Percentiles rank a stretch among this genome's conserved stretches.
phyloP scores from a whole-genome alignment of 2,888 invertebrate genomes.

The Ceraclea dissimilis region DNA sequence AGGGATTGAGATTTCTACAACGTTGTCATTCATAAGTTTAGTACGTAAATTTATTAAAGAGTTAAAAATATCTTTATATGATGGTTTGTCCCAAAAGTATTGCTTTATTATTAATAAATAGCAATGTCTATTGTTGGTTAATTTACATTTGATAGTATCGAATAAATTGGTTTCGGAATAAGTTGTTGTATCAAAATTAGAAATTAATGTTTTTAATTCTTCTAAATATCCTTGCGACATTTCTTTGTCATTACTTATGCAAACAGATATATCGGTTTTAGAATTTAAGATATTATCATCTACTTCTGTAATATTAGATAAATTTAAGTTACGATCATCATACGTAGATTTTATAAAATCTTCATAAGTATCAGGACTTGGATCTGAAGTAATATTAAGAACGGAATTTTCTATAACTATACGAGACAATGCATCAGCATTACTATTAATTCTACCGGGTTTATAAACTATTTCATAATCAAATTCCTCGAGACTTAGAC shows the following conservation, averaged over 20 bases:
- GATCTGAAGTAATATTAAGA: too few species aligned
- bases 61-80: slow-evolving; percentile 26
- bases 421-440: too few species aligned
- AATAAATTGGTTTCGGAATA: background rate
- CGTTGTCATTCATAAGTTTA: slow-evolving; percentile 13
- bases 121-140: slow-evolving; percentile 13
- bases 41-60: slow-evolving; percentile 14
- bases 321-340: too few species aligned
- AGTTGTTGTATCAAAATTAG: too few species aligned
- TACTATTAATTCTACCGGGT: too few species aligned
- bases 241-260: background rate
- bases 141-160: background rate
- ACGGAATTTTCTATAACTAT: too few species aligned
- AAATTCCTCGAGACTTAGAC: too few species aligned
- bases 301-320: background rate
- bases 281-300: background rate
- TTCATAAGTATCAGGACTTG: too few species aligned
- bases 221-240: too few species aligned
- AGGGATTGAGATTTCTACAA: slow-evolving; percentile 18
- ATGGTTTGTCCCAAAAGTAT: slow-evolving; percentile 22
- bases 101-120: slow-evolving; percentile 20
- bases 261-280: background rate
- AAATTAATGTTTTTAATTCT: background rate
- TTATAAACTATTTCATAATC: too few species aligned
- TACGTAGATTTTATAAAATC: too few species aligned